A percentile compares a stretch with the other conserved stretches of the same genome.
Evolutionary conservation across 2,113 vertebrate species (phyloP).

Genomic region (Puffinus mauretanicus): DNA sequence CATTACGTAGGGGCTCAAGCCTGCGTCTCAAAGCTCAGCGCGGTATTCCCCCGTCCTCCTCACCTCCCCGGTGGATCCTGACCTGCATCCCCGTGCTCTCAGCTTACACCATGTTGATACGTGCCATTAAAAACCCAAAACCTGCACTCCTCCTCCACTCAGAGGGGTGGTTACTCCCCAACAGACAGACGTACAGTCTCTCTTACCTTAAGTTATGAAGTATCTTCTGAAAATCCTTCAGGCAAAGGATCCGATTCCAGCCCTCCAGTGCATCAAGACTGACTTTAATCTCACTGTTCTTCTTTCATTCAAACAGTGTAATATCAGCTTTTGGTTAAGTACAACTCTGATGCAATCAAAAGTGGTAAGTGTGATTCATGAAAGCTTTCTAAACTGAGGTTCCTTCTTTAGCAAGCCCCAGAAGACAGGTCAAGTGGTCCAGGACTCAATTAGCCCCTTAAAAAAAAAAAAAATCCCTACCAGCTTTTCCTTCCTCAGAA

Average conservation of each 20-base stretch:
- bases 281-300: background rate
- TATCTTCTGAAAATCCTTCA: background rate
- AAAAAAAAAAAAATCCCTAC: no score
- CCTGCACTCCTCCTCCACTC: accelerated
- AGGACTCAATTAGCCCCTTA: accelerated
- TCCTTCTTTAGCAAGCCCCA: background rate
- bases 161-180: background rate
- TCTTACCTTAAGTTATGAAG: background rate
- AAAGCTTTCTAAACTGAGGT: no score
- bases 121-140: accelerated
- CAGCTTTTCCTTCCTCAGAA: background rate
- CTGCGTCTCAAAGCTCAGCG: background rate
- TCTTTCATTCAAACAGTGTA: background rate
- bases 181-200: background rate
- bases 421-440: accelerated
- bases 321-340: background rate
- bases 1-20: accelerated
- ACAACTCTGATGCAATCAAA: background rate
- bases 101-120: accelerated
- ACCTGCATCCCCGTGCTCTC: accelerated
- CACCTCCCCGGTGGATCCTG: background rate
- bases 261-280: accelerated
- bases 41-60: accelerated
- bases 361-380: accelerated
- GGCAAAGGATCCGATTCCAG: background rate